Base-by-base conservation (phyloP, 2,797 vertebrate genomes). In the Acipenser oxyrinchus region DNA sequence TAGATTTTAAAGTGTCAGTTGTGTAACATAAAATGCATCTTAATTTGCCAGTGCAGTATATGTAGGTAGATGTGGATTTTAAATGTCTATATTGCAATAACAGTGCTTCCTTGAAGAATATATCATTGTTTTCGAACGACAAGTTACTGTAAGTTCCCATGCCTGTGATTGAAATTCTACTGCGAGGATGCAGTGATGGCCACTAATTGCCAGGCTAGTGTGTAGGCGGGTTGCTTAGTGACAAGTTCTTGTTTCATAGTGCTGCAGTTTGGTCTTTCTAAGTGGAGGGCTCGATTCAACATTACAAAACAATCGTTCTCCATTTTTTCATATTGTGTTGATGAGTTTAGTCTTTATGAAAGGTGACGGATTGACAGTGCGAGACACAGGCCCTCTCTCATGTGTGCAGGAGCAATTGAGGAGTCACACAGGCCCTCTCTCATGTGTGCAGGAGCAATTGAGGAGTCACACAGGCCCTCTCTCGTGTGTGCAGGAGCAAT, bases 331-430 rank as follows among this genome's bases (percentile, higher is more conserved):
- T 67, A 11, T 63, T 23, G 15, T 68, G 60, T 62, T 66, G 49
- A 15, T 9, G 66, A 51, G 51, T 8, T 62, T 69, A 23, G 15
- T 66, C 52, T 10, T 8, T 6, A 75, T 75, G 67, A 68, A 61
- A 50, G 51, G 58, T 48, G 51, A 13, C 51, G 60, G 37, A 53
- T 67, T 60, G 62, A 68, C 48, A 48, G 60, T 48, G 59, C 66
- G 59, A 69, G 3, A 66, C 48, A 48, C 48, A 12, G 23, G 51
- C 69, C 64, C n/a, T n/a, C n/a, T n/a, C n/a, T n/a, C n/a, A n/a
- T n/a, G n/a, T n/a, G n/a, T n/a, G n/a, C n/a, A n/a, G n/a, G n/a
- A n/a, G n/a, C n/a, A n/a, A n/a, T n/a, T n/a, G n/a, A n/a, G n/a
- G n/a, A n/a, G n/a, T n/a, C n/a, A n/a, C n/a, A n/a, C n/a, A n/a